A percentile compares a stretch with the other conserved stretches of the same genome.
These are phyloP conservation scores for Eucera pruinosa DNA, from an alignment of 2,888 invertebrate genomes.

Conservation along the genomic window DNA sequence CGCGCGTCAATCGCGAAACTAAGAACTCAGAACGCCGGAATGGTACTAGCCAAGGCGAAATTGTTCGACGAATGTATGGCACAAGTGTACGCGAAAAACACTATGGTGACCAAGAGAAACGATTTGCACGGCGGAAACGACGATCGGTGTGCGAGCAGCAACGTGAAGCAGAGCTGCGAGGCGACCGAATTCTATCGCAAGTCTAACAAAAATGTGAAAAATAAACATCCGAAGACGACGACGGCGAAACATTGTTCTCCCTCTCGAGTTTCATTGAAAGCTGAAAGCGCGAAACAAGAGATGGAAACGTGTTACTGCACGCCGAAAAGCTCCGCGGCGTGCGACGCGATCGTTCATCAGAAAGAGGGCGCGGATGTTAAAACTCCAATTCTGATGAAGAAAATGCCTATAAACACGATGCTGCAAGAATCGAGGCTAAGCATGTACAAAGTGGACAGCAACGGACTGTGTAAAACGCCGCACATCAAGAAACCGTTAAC, in stretches of 20 bases:
- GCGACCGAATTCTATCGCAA: conserved; percentile 34
- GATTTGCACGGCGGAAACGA: conserved; percentile 16
- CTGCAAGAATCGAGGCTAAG: conserved; percentile 66
- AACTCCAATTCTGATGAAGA: conserved; percentile 43
- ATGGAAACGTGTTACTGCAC: conserved; percentile 5
- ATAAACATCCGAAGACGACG: conserved; percentile 15
- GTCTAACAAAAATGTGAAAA: conserved; percentile 42
- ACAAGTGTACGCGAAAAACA: conserved; percentile 17
- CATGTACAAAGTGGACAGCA: conserved; percentile 69
- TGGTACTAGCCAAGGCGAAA: conserved; percentile 92
- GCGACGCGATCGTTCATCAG: conserved; percentile 14
- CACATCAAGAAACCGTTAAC: conserved; percentile 87
- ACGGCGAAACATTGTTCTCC: conserved; percentile 15
- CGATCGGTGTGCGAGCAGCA: conserved; percentile 28
- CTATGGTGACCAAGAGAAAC: conserved; percentile 35
- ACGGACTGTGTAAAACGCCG: conserved; percentile 84
- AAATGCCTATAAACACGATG: conserved; percentile 45
- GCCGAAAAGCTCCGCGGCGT: conserved; percentile 15
- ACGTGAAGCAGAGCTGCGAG: conserved; percentile 27
- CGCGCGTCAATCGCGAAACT: conserved; percentile 90
- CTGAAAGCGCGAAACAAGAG: conserved; percentile 3
- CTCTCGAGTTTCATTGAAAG: conserved; percentile 8
- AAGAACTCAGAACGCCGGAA: conserved; percentile 91
- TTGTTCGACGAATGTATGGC: conserved; percentile 87
- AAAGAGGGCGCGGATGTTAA: conserved; percentile 54